Evolutionary conservation across 1,140 invertebrate genomes (phyloP).

Genomic region (Temnothorax curvispinosus): DNA sequence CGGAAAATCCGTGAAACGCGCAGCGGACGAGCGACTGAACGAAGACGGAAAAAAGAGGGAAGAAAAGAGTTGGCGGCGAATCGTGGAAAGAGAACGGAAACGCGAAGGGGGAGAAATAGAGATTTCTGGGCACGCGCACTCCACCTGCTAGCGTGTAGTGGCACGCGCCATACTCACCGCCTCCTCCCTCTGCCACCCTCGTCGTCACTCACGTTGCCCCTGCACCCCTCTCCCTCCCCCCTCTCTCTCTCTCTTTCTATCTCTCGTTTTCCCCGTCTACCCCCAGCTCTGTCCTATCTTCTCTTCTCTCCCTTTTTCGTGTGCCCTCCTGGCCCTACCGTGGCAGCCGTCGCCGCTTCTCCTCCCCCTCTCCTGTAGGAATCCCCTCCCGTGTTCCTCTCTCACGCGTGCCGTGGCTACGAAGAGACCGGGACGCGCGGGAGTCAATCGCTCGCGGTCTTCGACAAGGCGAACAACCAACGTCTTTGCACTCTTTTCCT

Average conservation of each 20-base stretch:
- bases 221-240: constrained; percentile 67
- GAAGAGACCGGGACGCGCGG: constrained; percentile 78
- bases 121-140: constrained; percentile 85
- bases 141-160: constrained; percentile 84
- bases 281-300: neutral
- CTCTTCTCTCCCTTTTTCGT: constrained; percentile 58
- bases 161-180: constrained; percentile 82
- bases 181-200: constrained; percentile 62
- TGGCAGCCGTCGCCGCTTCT: constrained; percentile 53
- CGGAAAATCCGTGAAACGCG: constrained; percentile 14
- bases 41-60: constrained; percentile 30
- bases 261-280: neutral
- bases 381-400: constrained; percentile 70
- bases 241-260: constrained; percentile 17
- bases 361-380: constrained; percentile 62
- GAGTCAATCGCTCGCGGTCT: constrained; percentile 85
- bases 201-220: constrained; percentile 55
- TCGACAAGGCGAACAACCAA: constrained; percentile 77
- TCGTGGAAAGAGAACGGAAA: constrained; percentile 45
- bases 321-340: constrained; percentile 70
- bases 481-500: constrained; percentile 55
- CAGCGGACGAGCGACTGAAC: constrained; percentile 36
- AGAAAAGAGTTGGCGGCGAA: constrained; percentile 60
- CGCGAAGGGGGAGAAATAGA: constrained; percentile 61
- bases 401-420: constrained; percentile 81